Percentiles rank a stretch among this genome's conserved stretches.
phyloP scores from a whole-genome alignment of 2,113 vertebrate genomes.

The Machaerirhynchus nigripectus region DNA sequence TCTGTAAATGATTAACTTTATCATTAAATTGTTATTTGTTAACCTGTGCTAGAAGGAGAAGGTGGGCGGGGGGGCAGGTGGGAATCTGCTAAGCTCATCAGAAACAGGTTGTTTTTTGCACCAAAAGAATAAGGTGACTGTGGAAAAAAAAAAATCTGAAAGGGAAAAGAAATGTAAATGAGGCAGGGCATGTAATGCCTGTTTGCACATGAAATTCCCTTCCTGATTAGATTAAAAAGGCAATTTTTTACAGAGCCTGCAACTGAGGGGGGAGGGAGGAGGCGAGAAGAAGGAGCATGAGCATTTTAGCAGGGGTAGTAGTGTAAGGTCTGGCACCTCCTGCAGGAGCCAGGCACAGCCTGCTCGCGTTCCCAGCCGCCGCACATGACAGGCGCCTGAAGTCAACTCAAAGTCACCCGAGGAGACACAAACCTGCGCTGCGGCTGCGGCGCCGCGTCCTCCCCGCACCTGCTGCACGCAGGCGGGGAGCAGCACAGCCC shows the following conservation, averaged over 20 bases:
- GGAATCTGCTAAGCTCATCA: not conserved
- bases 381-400: conserved; percentile 32
- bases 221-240: conserved; percentile 56
- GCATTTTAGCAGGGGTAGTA: not conserved
- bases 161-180: conserved; percentile 18
- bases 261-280: not conserved
- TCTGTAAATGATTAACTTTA: conserved; percentile 77
- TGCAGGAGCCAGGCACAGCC: conserved; percentile 26
- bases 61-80: not conserved
- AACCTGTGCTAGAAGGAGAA: not conserved
- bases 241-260: conserved; percentile 44
- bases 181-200: conserved; percentile 3
- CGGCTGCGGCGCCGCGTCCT: not conserved
- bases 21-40: conserved; percentile 65
- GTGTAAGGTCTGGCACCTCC: conserved; percentile 31
- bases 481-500: not conserved
- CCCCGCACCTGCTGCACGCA: conserved; percentile 60
- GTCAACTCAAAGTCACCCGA: conserved; percentile 63
- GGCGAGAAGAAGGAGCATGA: not conserved
- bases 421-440: not conserved
- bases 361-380: conserved; percentile 3
- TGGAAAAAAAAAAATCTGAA: not conserved
- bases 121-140: not conserved
- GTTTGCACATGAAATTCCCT: conserved; percentile 48
- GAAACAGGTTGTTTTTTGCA: not conserved